phyloP scores from a whole-genome alignment of 2,797 vertebrate genomes.

The Carduelis carduelis region DNA sequence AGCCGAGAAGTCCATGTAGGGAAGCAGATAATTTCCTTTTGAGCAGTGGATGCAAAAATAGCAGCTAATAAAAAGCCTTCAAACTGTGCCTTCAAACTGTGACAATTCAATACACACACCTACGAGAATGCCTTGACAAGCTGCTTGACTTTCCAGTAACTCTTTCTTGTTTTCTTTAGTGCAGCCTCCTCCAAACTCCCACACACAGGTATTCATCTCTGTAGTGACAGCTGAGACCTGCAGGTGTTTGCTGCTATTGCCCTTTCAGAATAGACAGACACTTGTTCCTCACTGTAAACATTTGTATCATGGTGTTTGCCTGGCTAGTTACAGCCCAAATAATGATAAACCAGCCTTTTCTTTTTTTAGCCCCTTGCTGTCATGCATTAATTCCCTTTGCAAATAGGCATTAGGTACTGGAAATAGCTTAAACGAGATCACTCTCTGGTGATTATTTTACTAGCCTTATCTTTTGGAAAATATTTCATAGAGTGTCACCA shows the following conservation, averaged over 20 bases:
- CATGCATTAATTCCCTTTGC: conserved; percentile 38
- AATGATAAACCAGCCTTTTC: background rate
- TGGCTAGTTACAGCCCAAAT: conserved; percentile 13
- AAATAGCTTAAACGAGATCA: conserved; percentile 41
- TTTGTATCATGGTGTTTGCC: background rate
- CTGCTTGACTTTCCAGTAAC: conserved; percentile 73
- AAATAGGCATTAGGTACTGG: conserved; percentile 9
- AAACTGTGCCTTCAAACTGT: conserved; percentile 75
- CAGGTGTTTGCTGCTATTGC: conserved; percentile 67
- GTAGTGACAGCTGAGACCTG: conserved; percentile 68
- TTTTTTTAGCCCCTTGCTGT: background rate
- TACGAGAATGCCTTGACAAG: conserved; percentile 77
- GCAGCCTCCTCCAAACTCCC: conserved; percentile 63
- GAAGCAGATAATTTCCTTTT: conserved; percentile 76
- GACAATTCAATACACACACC: conserved; percentile 79
- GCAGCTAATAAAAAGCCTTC: conserved; percentile 80
- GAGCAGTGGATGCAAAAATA: conserved; percentile 75
- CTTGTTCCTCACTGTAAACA: conserved; percentile 9
- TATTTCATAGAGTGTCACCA: background rate
- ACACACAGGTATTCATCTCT: conserved; percentile 63
- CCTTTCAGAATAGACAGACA: conserved; percentile 18
- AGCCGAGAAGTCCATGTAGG: conserved; percentile 73
- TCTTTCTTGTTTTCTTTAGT: conserved; percentile 70
- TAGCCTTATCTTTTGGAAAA: background rate
- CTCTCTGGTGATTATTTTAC: conserved; percentile 24